phyloP scores from a whole-genome alignment of 2,113 vertebrate species.

The Catharus bicknelli region DNA sequence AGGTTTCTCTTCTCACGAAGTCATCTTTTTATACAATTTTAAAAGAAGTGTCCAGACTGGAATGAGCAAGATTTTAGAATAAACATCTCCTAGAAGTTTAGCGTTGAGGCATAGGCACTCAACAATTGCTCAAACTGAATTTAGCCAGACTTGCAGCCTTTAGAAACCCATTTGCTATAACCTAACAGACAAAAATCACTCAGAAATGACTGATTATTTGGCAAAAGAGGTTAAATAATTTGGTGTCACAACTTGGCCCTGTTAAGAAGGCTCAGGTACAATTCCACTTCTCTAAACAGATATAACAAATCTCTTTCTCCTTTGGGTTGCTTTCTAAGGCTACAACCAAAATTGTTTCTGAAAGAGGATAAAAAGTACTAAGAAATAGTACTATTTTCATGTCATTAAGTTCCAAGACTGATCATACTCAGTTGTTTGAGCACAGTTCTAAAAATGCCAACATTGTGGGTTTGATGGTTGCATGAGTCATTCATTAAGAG shows the following conservation, averaged over 20 bases:
- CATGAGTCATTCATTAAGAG: background rate
- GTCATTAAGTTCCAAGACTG: background rate
- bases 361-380: background rate
- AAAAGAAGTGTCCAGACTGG: background rate
- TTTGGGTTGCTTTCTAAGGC: background rate
- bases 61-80: background rate
- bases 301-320: background rate
- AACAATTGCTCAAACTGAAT: background rate
- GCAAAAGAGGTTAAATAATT: background rate
- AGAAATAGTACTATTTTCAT: background rate
- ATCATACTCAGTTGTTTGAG: background rate
- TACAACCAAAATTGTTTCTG: background rate
- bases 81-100: background rate
- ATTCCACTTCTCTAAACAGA: background rate
- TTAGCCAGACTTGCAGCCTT: background rate
- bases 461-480: rapidly evolving
- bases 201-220: background rate
- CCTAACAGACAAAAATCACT: background rate
- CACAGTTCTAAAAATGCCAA: background rate
- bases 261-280: background rate
- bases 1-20: background rate
- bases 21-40: background rate
- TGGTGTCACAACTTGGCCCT: background rate
- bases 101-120: background rate
- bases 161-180: background rate